Conservation (phyloP, 2,113 vertebrate genomes). For the Anthoscopus minutus region DNA sequence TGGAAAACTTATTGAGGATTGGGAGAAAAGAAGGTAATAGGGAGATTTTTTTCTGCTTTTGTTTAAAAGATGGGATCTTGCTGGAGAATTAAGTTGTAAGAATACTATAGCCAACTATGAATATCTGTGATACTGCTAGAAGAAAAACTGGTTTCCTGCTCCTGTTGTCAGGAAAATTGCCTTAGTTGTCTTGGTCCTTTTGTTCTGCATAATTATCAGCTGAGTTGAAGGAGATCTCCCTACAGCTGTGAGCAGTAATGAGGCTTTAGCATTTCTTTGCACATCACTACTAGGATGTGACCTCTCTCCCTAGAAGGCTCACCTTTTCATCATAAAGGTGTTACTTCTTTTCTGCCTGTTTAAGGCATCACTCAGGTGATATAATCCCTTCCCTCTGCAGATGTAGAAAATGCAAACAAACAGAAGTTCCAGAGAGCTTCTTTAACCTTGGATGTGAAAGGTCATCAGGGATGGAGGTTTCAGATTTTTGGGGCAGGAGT, state of each 20-base stretch:
- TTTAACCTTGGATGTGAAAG: neutral
- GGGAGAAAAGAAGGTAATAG: neutral
- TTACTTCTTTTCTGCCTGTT: neutral
- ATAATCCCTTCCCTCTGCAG: neutral
- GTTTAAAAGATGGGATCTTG: neutral
- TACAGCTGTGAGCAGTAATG: slow-evolving; percentile 1
- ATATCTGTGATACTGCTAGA: neutral
- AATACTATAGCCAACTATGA: neutral
- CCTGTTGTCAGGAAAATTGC: neutral
- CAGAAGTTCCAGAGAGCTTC: neutral
- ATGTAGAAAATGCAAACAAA: neutral
- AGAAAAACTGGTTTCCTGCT: neutral
- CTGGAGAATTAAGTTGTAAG: neutral
- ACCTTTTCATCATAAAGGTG: neutral
- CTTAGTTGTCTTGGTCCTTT: neutral
- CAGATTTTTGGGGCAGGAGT: neutral
- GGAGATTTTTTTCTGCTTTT: neutral
- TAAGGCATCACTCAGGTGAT: neutral
- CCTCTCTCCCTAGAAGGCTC: neutral
- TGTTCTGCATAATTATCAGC: neutral
- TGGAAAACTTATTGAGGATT: neutral
- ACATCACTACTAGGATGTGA: neutral
- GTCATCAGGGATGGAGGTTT: neutral
- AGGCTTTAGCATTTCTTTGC: slow-evolving; percentile 12
- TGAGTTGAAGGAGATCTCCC: neutral